Evolutionary conservation across 2,888 invertebrate species (phyloP).

Genomic region (Hyposoter didymator): DNA sequence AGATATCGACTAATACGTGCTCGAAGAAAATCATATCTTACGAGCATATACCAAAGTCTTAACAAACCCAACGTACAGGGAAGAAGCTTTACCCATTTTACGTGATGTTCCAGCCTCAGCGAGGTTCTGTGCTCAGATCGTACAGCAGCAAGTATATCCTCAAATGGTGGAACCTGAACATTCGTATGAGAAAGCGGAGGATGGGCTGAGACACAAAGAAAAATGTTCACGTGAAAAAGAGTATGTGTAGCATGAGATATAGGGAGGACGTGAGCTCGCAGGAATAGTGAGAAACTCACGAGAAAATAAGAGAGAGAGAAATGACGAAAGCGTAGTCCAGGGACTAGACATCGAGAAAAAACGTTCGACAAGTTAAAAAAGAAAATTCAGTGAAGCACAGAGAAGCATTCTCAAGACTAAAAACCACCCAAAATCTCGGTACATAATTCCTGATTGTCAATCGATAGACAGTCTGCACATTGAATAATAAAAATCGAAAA

Average conservation of each 20-base stretch:
- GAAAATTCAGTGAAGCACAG: constrained; percentile 20
- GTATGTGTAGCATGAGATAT: constrained; percentile 54
- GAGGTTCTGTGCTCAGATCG: constrained; percentile 2
- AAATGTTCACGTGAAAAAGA: constrained; percentile 52
- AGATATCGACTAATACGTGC: constrained; percentile 27
- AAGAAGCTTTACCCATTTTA: constrained; percentile 55
- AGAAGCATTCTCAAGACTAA: not conserved
- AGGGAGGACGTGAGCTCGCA: constrained; percentile 53
- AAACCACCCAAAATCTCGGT: not conserved
- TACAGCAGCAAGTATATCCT: constrained; percentile 29
- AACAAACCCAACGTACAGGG: constrained; percentile 18
- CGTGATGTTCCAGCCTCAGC: constrained; percentile 29
- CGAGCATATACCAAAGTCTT: constrained; percentile 5
- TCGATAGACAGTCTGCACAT: not conserved
- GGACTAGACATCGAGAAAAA: constrained; percentile 34
- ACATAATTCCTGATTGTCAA: not conserved
- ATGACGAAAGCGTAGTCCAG: constrained; percentile 12
- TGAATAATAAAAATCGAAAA: not conserved
- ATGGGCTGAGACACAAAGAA: constrained; percentile 23
- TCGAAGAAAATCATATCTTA: constrained; percentile 35
- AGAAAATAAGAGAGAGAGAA: constrained; percentile 13
- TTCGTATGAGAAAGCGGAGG: constrained; percentile 49
- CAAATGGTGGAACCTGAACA: constrained; percentile 42
- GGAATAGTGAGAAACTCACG: constrained; percentile 34
- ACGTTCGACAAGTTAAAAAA: constrained; percentile 20